A percentile compares a stretch with the other conserved stretches of the same genome.
Evolutionary conservation across 1,140 invertebrate species (phyloP).

Genomic region (Drosophila lacertosa): DNA sequence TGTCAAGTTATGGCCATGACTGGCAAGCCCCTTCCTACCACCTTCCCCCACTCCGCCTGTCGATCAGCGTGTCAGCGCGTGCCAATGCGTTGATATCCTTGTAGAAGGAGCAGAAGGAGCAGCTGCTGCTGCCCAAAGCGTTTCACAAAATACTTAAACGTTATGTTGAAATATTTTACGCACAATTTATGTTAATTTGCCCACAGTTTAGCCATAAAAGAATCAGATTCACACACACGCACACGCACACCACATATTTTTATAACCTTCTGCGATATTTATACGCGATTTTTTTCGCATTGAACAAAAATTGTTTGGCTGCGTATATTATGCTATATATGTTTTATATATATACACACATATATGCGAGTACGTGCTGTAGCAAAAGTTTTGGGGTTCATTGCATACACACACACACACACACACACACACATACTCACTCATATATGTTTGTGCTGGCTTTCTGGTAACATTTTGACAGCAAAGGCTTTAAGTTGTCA

Average conservation of each 20-base stretch:
- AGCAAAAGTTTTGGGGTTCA: slow-evolving; percentile 62
- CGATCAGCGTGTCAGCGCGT: slow-evolving; percentile 20
- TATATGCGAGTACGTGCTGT: slow-evolving; percentile 62
- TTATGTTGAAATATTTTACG: slow-evolving; percentile 62
- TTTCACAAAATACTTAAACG: slow-evolving; percentile 16
- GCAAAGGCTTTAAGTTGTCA: slow-evolving; percentile 76
- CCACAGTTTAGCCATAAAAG: slow-evolving; percentile 60
- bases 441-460: slow-evolving; percentile 17
- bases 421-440: background rate
- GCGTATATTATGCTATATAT: slow-evolving; percentile 23
- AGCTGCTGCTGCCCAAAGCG: slow-evolving; percentile 4
- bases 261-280: slow-evolving; percentile 59
- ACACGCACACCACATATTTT: slow-evolving; percentile 56
- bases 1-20: slow-evolving; percentile 57
- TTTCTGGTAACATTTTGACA: slow-evolving; percentile 70
- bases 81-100: slow-evolving; percentile 48
- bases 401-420: slow-evolving; percentile 33
- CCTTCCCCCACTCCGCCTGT: background rate
- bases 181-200: slow-evolving; percentile 75
- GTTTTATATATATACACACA: slow-evolving; percentile 25
- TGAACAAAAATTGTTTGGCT: slow-evolving; percentile 67
- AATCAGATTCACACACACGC: slow-evolving; percentile 18
- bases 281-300: slow-evolving; percentile 73
- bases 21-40: background rate
- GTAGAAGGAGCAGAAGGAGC: slow-evolving; percentile 5